phyloP scores from a whole-genome alignment of 2,113 vertebrate species.

The Cyphomyrus discorhynchus region DNA sequence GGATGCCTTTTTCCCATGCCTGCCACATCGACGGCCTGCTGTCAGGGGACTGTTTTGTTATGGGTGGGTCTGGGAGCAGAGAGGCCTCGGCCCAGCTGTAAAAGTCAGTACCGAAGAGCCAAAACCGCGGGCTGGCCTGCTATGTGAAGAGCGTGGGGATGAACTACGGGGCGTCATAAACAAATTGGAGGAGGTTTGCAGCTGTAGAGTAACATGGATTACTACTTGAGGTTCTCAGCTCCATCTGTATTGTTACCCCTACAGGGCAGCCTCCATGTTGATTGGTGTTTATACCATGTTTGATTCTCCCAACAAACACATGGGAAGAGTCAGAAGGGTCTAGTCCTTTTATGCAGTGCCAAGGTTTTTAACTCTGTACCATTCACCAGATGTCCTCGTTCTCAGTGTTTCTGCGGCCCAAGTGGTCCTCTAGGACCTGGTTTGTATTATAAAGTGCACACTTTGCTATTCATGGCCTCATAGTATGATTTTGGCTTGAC shows the following conservation, averaged over 20 bases:
- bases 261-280: neutral
- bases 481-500: neutral
- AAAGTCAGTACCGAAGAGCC: neutral
- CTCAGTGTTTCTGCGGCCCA: neutral
- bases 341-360: constrained; percentile 1
- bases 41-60: neutral
- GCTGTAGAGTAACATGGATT: neutral
- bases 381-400: neutral
- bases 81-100: neutral
- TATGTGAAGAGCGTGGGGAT: neutral
- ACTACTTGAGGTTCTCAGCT: neutral
- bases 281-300: neutral
- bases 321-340: neutral
- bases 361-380: constrained; percentile 6
- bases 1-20: constrained; percentile 5
- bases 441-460: neutral
- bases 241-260: neutral
- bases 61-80: neutral
- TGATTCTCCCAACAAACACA: neutral
- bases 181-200: neutral
- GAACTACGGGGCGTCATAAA: neutral
- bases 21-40: neutral
- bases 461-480: neutral
- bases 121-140: neutral
- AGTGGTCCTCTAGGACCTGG: neutral